Evolutionary conservation across 2,797 vertebrate genomes (phyloP).

Genomic region (Lates japonicus): DNA sequence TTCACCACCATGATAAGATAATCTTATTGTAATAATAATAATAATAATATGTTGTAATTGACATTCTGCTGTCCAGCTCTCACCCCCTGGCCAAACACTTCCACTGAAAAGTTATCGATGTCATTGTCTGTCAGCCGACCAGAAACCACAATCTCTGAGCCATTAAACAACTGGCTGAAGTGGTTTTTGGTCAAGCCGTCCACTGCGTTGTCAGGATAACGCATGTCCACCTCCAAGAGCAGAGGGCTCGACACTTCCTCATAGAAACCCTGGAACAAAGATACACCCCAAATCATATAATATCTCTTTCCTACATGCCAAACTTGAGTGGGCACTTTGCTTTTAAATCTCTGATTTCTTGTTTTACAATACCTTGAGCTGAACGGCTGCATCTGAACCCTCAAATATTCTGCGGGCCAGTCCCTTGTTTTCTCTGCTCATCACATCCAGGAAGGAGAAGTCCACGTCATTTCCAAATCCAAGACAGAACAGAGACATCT

Average conservation of each 20-base stretch:
- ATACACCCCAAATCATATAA: not conserved
- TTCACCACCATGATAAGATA: not conserved
- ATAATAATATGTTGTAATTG: not conserved
- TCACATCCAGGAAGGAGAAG: conserved; percentile 90
- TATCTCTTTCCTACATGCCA: not conserved
- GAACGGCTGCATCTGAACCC: conserved; percentile 89
- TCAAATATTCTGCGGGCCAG: conserved; percentile 92
- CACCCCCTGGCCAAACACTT: conserved; percentile 88
- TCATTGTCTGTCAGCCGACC: conserved; percentile 84
- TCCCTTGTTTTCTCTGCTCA: conserved; percentile 90
- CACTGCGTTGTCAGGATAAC: conserved; percentile 85
- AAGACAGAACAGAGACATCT: conserved; percentile 90
- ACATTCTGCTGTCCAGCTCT: conserved; percentile 50
- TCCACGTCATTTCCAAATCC: conserved; percentile 92
- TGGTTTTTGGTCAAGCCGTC: conserved; percentile 85
- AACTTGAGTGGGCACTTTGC: not conserved
- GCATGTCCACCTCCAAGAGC: conserved; percentile 86
- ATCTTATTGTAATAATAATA: no score
- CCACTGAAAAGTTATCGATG: conserved; percentile 82
- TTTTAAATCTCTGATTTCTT: not conserved
- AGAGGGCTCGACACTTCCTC: conserved; percentile 90
- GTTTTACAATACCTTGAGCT: conserved; percentile 88
- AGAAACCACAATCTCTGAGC: conserved; percentile 92
- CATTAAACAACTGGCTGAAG: conserved; percentile 89
- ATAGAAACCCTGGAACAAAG: conserved; percentile 89